Evolutionary conservation across 2,113 vertebrate genomes (phyloP), one percentile per base, ranked within the genome.

Genomic region (Agapornis roseicollis): DNA sequence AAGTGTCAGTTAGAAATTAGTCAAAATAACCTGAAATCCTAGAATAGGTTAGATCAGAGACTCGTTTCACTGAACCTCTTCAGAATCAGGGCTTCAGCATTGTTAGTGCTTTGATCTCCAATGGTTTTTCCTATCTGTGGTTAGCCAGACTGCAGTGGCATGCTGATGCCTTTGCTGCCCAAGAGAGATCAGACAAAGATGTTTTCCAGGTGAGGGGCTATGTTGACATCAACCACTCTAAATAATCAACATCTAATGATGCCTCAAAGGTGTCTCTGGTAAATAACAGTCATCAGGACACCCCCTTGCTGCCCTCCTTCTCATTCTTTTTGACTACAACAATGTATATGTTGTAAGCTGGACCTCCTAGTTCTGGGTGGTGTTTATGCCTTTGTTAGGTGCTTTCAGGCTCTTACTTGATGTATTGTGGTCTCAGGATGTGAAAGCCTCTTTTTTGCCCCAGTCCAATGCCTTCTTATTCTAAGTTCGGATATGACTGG

Each of bases 21-120:
- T 79, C 61, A 86, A 78, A 96, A 93, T 81, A 85, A 77, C 52
- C 60, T 79, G 69, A 95, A 93, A 93, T 84, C n/a, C 47, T 90
- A n/a, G 37, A 88, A 78, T 13, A 71, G 47, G 39, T 76, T 84
- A 66, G 33, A 92, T 88, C 52, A 86, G 77, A 95, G 53, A 24
- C 74, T 56, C 46, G 15, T 72, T 80, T 81, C 50, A 23, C 37
- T 63, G 80, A 92, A 44, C 28, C 33, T 47, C 29, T 85, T 92
- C 46, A 76, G 61, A 81, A 46, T 76, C 44, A 69, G 80, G 35
- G 17, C 37, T 81, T 92, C 61, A 56, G 70, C 49, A 47, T 14
- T 5, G 3, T 44, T 35, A 37, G 13, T 29, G 7, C 37, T 88
- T 93, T 90, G 64, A 78, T 91, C 31, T 82, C 46, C 66, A 55